Percentiles rank a stretch among this genome's conserved stretches.
These are phyloP conservation scores for Moxostoma hubbsi DNA, from an alignment of 2,797 vertebrate genomes.

Conservation along the genomic window DNA sequence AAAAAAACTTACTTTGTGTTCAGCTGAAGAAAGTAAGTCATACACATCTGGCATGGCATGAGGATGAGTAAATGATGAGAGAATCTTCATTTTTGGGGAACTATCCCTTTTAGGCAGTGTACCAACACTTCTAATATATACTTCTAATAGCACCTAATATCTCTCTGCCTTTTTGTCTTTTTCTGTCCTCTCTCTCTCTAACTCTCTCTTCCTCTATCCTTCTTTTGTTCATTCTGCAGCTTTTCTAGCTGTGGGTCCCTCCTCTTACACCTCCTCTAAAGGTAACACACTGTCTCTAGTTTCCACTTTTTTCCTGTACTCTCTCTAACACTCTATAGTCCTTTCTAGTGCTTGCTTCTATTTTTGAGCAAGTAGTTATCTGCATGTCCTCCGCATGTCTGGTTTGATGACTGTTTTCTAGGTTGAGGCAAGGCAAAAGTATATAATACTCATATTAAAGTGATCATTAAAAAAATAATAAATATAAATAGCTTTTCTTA, in stretches of 20 bases:
- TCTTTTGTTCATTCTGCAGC: slow-evolving; percentile 65
- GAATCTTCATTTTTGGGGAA: too few relatives aligned
- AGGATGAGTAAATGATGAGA: too few relatives aligned
- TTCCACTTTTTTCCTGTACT: not conserved
- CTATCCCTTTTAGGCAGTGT: not conserved
- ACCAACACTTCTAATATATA: not conserved
- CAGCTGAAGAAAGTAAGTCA: too few relatives aligned
- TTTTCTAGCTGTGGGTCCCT: slow-evolving; percentile 77
- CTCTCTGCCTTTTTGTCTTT: slow-evolving; percentile 8
- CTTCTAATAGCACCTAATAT: slow-evolving; percentile 8
- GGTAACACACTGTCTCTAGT: slow-evolving; percentile 64
- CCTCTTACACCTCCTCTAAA: slow-evolving; percentile 75
- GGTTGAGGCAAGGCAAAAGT: not conserved
- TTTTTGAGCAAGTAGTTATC: not conserved
- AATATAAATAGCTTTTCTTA: not conserved
- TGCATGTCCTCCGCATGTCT: not conserved
- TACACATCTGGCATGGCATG: too few relatives aligned
- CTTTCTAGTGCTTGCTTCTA: not conserved
- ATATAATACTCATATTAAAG: slow-evolving; percentile 18
- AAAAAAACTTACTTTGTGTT: too few relatives aligned
- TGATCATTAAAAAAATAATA: not conserved
- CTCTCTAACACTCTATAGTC: not conserved
- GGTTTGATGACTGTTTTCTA: not conserved
- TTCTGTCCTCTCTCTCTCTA: slow-evolving; percentile 6
- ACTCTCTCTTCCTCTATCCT: slow-evolving; percentile 18